A percentile compares a stretch with the other conserved stretches of the same genome.
These are phyloP conservation scores for Pterocles orientalis DNA, from an alignment of 2,113 vertebrate species.

Conservation along the genomic window DNA sequence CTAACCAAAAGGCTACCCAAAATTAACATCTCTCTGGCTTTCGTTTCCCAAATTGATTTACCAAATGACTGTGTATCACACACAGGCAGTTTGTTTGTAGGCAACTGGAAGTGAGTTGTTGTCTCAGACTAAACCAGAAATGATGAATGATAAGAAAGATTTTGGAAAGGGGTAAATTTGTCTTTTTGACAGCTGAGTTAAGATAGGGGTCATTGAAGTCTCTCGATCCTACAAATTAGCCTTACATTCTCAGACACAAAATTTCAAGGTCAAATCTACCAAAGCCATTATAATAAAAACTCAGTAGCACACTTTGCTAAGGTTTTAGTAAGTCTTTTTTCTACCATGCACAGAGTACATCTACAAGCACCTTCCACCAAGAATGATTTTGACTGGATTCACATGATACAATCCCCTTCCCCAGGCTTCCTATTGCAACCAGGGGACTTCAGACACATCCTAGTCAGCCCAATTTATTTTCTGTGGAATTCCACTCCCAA, in stretches of 20 bases:
- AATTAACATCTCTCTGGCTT: background rate
- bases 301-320: background rate
- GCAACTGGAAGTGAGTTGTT: constrained; percentile 12
- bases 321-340: background rate
- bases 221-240: constrained; percentile 40
- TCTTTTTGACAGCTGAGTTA: constrained; percentile 72
- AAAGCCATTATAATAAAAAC: background rate
- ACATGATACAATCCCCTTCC: background rate
- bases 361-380: background rate
- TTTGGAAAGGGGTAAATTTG: constrained; percentile 62
- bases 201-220: constrained; percentile 51
- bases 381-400: background rate
- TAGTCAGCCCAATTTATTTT: background rate
- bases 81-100: background rate
- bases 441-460: background rate
- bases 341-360: background rate
- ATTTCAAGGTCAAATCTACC: constrained; percentile 47
- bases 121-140: constrained; percentile 43
- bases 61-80: constrained; percentile 9
- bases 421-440: background rate
- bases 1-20: background rate
- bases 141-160: constrained; percentile 71
- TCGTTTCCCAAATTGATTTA: background rate
- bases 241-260: background rate
- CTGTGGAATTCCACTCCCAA: background rate